Evolutionary conservation across 2,888 invertebrate species (phyloP).

Genomic region (Macaria liturata): DNA sequence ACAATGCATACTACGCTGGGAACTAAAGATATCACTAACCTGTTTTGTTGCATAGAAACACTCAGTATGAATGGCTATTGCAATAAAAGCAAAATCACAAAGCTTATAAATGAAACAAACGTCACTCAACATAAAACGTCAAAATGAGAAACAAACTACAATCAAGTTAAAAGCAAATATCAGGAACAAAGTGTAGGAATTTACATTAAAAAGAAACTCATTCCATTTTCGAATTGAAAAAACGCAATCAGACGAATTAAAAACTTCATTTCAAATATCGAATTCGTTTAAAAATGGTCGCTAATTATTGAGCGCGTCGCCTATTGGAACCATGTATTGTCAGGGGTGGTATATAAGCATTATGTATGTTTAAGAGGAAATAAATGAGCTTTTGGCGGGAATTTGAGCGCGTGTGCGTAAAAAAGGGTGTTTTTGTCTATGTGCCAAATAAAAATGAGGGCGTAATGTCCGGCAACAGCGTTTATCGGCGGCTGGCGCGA

Average conservation of each 20-base stretch:
- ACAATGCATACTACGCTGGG: too few relatives aligned
- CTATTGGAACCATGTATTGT: conserved; percentile 53
- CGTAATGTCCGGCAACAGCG: conserved; percentile 78
- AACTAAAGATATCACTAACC: too few relatives aligned
- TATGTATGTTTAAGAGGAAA: conserved; percentile 34
- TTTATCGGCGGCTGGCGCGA: conserved; percentile 58
- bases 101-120: too few relatives aligned
- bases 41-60: too few relatives aligned
- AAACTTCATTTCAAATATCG: conserved; percentile 75
- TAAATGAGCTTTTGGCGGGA: conserved; percentile 32
- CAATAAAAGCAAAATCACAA: too few relatives aligned
- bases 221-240: conserved; percentile 33
- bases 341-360: conserved; percentile 41
- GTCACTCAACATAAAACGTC: neutral
- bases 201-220: conserved; percentile 33
- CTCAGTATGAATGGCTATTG: too few relatives aligned
- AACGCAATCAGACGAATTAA: conserved; percentile 54
- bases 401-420: conserved; percentile 63
- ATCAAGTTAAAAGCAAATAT: conserved; percentile 7
- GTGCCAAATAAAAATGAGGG: conserved; percentile 82
- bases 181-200: conserved; percentile 21
- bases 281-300: conserved; percentile 76
- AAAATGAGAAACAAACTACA: conserved; percentile 17
- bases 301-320: conserved; percentile 73
- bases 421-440: conserved; percentile 81